Evolutionary conservation across 2,797 vertebrate genomes (phyloP), one percentile per base, ranked within the genome.

Genomic region (Coccyzus lansbergi): DNA sequence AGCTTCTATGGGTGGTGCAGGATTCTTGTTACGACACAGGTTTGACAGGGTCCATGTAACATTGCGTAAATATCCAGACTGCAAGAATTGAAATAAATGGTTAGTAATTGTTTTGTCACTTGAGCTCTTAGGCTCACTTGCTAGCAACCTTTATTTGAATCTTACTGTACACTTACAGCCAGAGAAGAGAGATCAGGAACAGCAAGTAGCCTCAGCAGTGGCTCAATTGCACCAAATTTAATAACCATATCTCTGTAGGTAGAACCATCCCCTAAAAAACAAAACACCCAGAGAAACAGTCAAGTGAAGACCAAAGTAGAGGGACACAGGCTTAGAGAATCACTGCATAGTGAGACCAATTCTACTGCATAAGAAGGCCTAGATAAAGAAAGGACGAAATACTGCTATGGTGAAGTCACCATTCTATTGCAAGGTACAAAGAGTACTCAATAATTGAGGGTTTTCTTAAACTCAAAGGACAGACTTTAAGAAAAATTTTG

Each of bases 11-110:
- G 99, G 99, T 5, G 99, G 99, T 0, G 99, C 98, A 2, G 99
- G 99, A 95, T 99, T 99, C 97, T 99, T 99, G 90, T 99, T 99
- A 63, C 99, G 99, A 93, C 99, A 99, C 68, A 99, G 98, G 97
- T 99, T 99, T 9, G 99, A 99, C 92, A 99, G 92, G 2, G 99
- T 99, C 99, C 99, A 99, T 1, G 99, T 99, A 55, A 99, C 95
- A 24, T 99, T 99, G 58, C 99, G 98, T 71, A 99, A 96, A 88
- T 99, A 99, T 28, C 99, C 98, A 48, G 98, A 97, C 99, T 99
- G 92, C 19, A 83, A 33, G 0, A 31, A 53, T 69, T 9, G 29
- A 72, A 75, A 64, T 1, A 25, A 60, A 7, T 9, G 6, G 60
- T 59, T 44, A 90, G 17, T 14, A 70, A 24, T 5, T 15, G 6